Evolutionary conservation across 1,140 invertebrate species (phyloP), one percentile per base, ranked within the genome.

Genomic region (Chrysomallon squamiferum): DNA sequence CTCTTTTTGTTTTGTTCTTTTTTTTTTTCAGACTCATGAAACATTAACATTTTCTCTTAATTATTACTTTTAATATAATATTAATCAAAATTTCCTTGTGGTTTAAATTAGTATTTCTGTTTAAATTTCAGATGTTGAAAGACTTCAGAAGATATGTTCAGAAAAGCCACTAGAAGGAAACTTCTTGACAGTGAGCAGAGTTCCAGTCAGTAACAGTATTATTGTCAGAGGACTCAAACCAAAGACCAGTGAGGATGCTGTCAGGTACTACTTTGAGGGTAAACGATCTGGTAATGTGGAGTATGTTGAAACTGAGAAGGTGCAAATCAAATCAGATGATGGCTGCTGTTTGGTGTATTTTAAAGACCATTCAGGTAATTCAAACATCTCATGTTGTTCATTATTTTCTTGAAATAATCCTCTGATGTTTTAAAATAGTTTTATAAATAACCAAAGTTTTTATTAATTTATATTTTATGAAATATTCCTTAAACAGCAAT

Each of bases 171-270:
- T 75, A 30, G 73, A 75, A 43, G 47, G 57, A 15, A 33, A 35
- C 22, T 41, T 64, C 18, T 62, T 76, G 25, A 52, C 52, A 11
- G 58, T 76, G 9, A 49, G 27, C 13, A 33, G 18, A 29, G 72
- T 76, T 4, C 62, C 68, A 2, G 59, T 71, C 29, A 64, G 69
- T 9, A 67, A 69, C 62, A 68, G 68, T 63, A 32, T 74, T 29
- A 50, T 66, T 35, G 69, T 77, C 25, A 45, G 41, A 35, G 64
- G 64, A 5, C 18, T 70, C 25, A 59, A 7, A 2, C 38, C 45
- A 18, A 65, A 35, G 15, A 47, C 45, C n/a, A 20, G 38, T 25
- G 45, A 47, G 27, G 63, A 65, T 45, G 50, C 63, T 2, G 49
- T 58, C 41, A 22, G 5, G 7, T 57, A 18, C 20, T 65, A 65